A percentile compares a stretch with the other conserved stretches of the same genome.
Conservation (phyloP, 2,113 vertebrate genomes). For the Vulpes lagopus region DNA sequence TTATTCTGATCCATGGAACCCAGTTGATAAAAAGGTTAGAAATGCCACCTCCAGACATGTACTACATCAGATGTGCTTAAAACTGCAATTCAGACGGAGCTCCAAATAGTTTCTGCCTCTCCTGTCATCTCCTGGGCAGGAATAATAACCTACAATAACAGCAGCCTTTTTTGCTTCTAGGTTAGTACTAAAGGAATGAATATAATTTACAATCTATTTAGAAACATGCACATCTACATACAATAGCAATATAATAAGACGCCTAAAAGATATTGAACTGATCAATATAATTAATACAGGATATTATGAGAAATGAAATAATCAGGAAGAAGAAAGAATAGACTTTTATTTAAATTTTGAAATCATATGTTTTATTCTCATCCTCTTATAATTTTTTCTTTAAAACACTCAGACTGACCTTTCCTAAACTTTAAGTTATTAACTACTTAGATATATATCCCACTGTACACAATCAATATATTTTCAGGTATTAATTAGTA, state of each 20-base stretch:
- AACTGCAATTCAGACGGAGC: conserved; percentile 69
- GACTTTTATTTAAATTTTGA: neutral
- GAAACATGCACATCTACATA: conserved; percentile 27
- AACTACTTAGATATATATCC: neutral
- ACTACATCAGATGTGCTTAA: conserved; percentile 72
- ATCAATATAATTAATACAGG: conserved; percentile 22
- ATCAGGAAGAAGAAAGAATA: neutral
- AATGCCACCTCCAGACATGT: conserved; percentile 73
- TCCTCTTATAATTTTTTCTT: neutral
- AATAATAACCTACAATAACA: conserved; percentile 66
- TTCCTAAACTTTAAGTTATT: neutral
- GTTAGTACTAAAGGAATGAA: conserved; percentile 61
- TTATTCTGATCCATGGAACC: conserved; percentile 79
- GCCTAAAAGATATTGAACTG: neutral
- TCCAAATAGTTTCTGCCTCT: conserved; percentile 71
- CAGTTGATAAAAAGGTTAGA: conserved; percentile 80
- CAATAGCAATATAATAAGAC: neutral
- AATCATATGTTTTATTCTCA: conserved; percentile 6
- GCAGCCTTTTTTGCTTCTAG: neutral
- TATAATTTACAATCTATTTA: conserved; percentile 46
- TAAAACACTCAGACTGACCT: neutral
- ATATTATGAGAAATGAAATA: neutral
- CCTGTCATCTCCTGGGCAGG: conserved; percentile 68
- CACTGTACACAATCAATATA: neutral
- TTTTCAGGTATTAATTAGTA: neutral